These are phyloP conservation scores for Leistus spinibarbis DNA, from an alignment of 2,888 invertebrate genomes.

Conservation along the genomic window DNA sequence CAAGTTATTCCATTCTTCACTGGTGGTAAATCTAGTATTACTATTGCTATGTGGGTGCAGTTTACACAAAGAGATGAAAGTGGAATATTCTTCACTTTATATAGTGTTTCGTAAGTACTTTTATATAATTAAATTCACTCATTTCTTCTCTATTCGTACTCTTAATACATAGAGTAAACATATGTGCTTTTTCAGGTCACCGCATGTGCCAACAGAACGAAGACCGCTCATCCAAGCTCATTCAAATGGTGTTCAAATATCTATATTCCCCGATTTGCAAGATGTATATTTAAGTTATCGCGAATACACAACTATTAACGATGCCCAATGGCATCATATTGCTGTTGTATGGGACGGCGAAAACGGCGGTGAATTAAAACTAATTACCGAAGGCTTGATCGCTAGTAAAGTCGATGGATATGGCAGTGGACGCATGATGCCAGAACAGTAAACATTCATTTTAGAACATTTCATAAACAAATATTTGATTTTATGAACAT, in stretches of 20 bases:
- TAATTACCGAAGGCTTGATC: conserved; percentile 95
- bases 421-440: conserved; percentile 79
- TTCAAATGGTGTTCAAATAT: conserved; percentile 90
- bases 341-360: conserved; percentile 93
- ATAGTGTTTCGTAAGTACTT: conserved; percentile 76
- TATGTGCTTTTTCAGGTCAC: conserved; percentile 63
- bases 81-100: conserved; percentile 92
- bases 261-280: conserved; percentile 84
- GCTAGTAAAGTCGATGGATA: conserved; percentile 92
- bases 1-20: conserved; percentile 91
- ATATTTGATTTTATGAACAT: conserved; percentile 26
- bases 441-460: conserved; percentile 74
- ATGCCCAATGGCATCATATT: conserved; percentile 96
- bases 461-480: not conserved
- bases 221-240: conserved; percentile 89
- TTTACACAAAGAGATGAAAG: conserved; percentile 90
- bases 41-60: conserved; percentile 96
- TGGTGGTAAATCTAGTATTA: conserved; percentile 76
- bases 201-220: conserved; percentile 77
- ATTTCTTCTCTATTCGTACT: not conserved
- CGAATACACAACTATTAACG: conserved; percentile 91
- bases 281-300: conserved; percentile 90
- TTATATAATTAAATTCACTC: conserved; percentile 13
- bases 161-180: conserved; percentile 1
- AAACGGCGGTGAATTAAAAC: conserved; percentile 81